Percentiles rank a stretch among this genome's conserved stretches.
phyloP scores from a whole-genome alignment of 30 jellyfish, hydroid and myxozoan genomes.

The Catostylus mosaicus region DNA sequence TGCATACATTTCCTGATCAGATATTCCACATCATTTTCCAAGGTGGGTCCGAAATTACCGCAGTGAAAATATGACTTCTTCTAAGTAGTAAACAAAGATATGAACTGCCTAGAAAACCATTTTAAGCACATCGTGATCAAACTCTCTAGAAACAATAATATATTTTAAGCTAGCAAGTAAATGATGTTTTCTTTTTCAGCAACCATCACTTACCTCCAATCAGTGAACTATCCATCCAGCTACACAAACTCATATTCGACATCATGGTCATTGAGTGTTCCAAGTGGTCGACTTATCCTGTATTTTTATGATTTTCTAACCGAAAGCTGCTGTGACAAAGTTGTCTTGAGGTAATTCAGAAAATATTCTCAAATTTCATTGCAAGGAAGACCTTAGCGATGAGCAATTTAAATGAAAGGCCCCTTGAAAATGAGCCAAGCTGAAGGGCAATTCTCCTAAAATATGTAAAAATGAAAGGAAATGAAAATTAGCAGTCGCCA shows the following conservation, averaged over 20 bases:
- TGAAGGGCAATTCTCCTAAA: neutral
- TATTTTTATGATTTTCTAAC: slow-evolving; percentile 4
- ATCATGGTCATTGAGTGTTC: neutral
- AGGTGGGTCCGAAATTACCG: neutral
- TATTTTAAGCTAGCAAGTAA: too few relatives aligned
- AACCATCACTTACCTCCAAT: neutral
- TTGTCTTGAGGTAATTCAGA: neutral
- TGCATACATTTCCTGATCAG: neutral
- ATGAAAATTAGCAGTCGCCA: neutral
- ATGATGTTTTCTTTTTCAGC: neutral
- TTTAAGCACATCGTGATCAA: too few relatives aligned
- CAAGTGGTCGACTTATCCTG: neutral
- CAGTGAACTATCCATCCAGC: neutral
- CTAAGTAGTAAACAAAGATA: neutral
- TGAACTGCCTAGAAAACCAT: neutral
- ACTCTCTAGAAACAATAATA: too few relatives aligned
- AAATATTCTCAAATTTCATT: too few relatives aligned
- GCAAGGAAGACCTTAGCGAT: neutral
- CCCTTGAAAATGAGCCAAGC: neutral
- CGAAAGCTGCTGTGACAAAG: slow-evolving; percentile 1
- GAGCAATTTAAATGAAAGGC: neutral
- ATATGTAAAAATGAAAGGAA: neutral
- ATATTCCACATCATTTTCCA: neutral
- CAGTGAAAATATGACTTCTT: neutral
- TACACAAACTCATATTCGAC: neutral